Evolutionary conservation across 2,797 vertebrate genomes (phyloP).

Genomic region (Muraenolepis orangiensis): DNA sequence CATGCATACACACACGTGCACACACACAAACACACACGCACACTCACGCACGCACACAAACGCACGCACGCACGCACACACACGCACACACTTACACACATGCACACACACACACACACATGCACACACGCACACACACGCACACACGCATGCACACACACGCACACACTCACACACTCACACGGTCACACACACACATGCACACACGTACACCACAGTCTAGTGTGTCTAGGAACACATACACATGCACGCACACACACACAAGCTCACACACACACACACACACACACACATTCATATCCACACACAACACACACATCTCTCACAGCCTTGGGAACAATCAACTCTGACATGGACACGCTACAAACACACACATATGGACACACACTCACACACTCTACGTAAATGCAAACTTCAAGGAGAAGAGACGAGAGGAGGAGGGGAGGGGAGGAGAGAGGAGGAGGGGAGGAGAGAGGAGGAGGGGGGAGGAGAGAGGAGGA

Average conservation of each 20-base stretch:
- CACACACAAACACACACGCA: too few species aligned
- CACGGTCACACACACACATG: neutral
- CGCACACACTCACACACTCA: neutral
- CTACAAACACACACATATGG: neutral
- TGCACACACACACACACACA: constrained; percentile 25
- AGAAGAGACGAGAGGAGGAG: too few species aligned
- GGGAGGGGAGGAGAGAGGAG: too few species aligned
- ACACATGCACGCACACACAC: too few species aligned
- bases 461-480: too few species aligned
- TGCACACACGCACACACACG: constrained; percentile 30
- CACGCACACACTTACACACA: neutral
- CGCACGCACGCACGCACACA: neutral
- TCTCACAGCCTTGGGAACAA: too few species aligned
- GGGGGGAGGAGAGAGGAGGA: too few species aligned
- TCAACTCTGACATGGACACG: too few species aligned
- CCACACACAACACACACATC: constrained; percentile 30
- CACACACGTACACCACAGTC: neutral
- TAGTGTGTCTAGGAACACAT: too few species aligned
- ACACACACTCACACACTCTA: constrained; percentile 4
- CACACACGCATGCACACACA: neutral
- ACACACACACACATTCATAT: constrained; percentile 29
- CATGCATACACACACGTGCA: too few species aligned
- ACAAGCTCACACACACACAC: constrained; percentile 4
- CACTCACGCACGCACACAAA: too few species aligned
- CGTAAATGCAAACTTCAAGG: constrained; percentile 21